Evolutionary conservation across 2,888 invertebrate species (phyloP).

Genomic region (Heliothis peltigera): DNA sequence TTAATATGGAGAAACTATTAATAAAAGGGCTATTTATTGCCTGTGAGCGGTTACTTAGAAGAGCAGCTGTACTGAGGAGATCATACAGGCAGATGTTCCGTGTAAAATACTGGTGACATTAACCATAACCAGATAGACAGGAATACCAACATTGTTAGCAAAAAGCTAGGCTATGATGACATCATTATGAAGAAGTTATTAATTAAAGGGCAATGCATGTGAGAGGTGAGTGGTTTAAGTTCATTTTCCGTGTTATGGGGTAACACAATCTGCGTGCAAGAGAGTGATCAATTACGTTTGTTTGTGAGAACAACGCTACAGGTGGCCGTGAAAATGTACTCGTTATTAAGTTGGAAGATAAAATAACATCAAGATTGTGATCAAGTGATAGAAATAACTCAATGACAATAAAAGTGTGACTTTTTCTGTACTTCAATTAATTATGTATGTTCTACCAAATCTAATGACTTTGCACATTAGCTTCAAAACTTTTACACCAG

Average conservation of each 20-base stretch:
- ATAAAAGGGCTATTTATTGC: no score
- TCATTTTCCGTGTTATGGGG: neutral
- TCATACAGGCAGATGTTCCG: no score
- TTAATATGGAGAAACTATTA: no score
- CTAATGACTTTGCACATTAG: no score
- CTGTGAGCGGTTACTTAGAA: no score
- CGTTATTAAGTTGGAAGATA: conserved; percentile 13
- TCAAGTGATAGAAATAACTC: no score
- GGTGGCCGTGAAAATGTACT: conserved; percentile 23
- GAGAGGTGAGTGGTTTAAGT: neutral
- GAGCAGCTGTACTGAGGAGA: conserved; percentile 2
- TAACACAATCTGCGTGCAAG: conserved; percentile 1
- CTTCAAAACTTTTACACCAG: neutral
- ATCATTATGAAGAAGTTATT: conserved; percentile 30
- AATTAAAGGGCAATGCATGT: conserved; percentile 22
- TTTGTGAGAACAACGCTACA: conserved; percentile 27
- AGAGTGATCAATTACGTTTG: conserved; percentile 41
- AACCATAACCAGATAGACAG: no score
- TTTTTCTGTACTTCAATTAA: no score
- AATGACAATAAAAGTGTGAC: no score
- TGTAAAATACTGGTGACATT: no score
- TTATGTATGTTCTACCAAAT: no score
- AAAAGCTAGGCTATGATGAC: conserved; percentile 2
- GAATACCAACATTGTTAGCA: no score
- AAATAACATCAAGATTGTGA: neutral